These are phyloP conservation scores for Barbus barbus DNA, from an alignment of 2,113 vertebrate genomes.

Conservation along the genomic window DNA sequence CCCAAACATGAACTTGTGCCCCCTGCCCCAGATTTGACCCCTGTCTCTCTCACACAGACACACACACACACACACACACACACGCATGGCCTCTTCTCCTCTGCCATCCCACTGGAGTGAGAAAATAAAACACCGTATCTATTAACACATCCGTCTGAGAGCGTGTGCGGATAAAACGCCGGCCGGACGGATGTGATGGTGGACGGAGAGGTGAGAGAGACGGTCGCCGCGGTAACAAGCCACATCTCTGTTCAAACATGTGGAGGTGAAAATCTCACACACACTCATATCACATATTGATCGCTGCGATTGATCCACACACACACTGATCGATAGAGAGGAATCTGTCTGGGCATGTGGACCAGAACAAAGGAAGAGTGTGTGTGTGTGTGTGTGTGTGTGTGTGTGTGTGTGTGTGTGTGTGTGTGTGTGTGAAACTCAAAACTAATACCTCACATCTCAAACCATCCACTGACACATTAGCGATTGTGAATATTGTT, in stretches of 20 bases:
- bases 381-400: neutral
- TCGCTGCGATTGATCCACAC: slow-evolving; percentile 31
- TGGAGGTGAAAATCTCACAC: slow-evolving; percentile 39
- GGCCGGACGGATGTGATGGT: neutral
- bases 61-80: neutral
- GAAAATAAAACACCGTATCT: slow-evolving; percentile 29
- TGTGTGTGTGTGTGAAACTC: neutral
- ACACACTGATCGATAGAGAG: slow-evolving; percentile 21
- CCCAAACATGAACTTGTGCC: slow-evolving; percentile 45
- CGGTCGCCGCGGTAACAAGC: slow-evolving; percentile 14
- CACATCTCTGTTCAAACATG: slow-evolving; percentile 34
- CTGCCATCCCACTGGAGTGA: neutral
- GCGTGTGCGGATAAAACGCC: neutral
- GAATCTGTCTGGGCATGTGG: slow-evolving; percentile 22
- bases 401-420: neutral
- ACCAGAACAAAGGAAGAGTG: slow-evolving; percentile 4
- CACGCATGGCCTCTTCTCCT: neutral
- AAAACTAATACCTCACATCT: neutral
- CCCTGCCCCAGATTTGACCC: slow-evolving; percentile 49
- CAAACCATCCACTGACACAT: neutral
- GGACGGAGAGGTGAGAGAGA: slow-evolving; percentile 13
- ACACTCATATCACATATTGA: slow-evolving; percentile 28
- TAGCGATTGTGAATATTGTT: neutral
- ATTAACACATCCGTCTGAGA: slow-evolving; percentile 30
- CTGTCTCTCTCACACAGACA: neutral